Evolutionary conservation across 2,113 vertebrate species (phyloP), one percentile per base, ranked within the genome.

Genomic region (Sterna hirundo): DNA sequence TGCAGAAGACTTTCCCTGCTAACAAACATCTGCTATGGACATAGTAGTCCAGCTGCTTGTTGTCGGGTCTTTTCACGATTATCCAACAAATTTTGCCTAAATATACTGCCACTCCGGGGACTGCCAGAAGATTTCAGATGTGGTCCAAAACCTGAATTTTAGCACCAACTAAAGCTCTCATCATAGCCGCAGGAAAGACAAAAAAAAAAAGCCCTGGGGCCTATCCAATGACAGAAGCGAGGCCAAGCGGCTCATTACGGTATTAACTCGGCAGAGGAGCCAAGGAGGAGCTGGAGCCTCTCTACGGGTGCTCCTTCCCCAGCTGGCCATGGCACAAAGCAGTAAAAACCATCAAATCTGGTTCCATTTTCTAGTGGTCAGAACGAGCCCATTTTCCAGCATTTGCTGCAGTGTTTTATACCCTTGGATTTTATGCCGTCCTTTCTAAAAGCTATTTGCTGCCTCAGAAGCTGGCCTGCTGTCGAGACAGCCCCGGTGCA

Each of bases 401-500:
- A 25, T 30, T 61, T 79, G 51, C 72, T n/a, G 36, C 15, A 7
- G 10, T 4, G 17, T 26, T 78, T 78, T 66, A 38, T 27, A 44
- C 27, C 40, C 27, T 66, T 2, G 14, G 30, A 10, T 68, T 66
- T 66, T 23, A 44, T 26, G 46, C 46, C 38, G 14, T 11, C 15
- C 30, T 4, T 57, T 70, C 52, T 5, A 58, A 60, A 76, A 80
- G 29, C 49, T 52, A 6, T 27, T 27, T 17, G 60, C 47, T n/a
- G 55, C 44, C 30, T 32, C 40, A 9, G 4, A n/a, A 25, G 22
- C 66, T 20, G 60, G 23, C 22, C 51, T 23, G 51, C 36, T 44
- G 70, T 2, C 0, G 4, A 23, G 61, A 10, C n/a, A 44, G 42
- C 58, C 47, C 19, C 3, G 0, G 16, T 2, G 40, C 1, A 29